Evolutionary conservation across 2,113 vertebrate genomes (phyloP), one percentile per base, ranked within the genome.

Genomic region (Eleginops maclovinus): DNA sequence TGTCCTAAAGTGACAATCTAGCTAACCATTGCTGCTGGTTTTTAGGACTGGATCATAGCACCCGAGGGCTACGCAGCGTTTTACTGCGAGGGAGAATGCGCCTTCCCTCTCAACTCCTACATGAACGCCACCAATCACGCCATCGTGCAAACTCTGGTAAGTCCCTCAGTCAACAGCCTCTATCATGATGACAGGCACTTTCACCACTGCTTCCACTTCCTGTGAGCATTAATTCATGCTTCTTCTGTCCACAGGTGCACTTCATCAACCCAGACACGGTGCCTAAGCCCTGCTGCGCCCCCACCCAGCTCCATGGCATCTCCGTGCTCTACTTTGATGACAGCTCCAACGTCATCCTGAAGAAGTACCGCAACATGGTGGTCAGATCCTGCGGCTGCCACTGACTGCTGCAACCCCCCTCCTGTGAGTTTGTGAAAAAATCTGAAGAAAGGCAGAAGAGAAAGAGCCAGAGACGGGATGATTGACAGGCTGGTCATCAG

Each of bases 91-190:
- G 98, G 97, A 28, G 98, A 99, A 87, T 99, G 98, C 6, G 96
- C 97, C 84, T 99, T 99, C 88, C 98, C 98, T 0, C 84, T 99
- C 80, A 99, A 99, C 75, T 99, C 98, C 40, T 98, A 99, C 93
- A 99, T 99, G 98, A 99, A 99, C 0, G 97, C 98, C 69, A 99
- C 98, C 79, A 99, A 99, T 56, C 98, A 99, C 0, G 98, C 98
- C 73, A 99, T 99, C 63, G 98, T 99, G 50, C 98, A 99, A 93
- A 99, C 98, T 63, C 96, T 99, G 96, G 98, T 98, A 91, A 93
- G 96, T 94, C 83, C 24, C 28, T n/a, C n/a, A n/a, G n/a, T n/a
- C 16, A 26, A 60, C 53, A 13, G 41, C 31, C 74, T 15, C 72
- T 9, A 17, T 41, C 22, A 46, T 43, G 65, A 69, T 22, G 21